Evolutionary conservation across 2,888 invertebrate species (phyloP).

Genomic region (Lissocephala sabroskyi): DNA sequence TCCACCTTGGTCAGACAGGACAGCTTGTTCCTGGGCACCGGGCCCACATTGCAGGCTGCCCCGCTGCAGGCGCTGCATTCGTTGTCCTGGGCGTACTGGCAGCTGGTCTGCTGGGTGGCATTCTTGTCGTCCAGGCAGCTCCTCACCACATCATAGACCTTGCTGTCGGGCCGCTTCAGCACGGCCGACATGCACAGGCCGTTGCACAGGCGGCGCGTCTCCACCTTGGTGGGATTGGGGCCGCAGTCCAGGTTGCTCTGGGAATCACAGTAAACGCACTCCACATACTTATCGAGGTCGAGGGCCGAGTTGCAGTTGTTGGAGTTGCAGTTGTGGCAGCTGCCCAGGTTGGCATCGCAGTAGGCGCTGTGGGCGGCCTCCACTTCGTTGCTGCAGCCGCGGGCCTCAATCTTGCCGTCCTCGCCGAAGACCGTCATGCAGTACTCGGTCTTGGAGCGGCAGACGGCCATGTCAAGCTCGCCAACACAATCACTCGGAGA

Average conservation of each 20-base stretch:
- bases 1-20: constrained; percentile 42
- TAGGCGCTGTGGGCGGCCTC: constrained; percentile 38
- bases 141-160: constrained; percentile 39
- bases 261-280: constrained; percentile 59
- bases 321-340: constrained; percentile 66
- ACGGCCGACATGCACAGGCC: constrained; percentile 61
- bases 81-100: constrained; percentile 22
- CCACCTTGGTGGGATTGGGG: constrained; percentile 27
- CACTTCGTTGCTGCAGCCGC: constrained; percentile 59
- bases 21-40: constrained; percentile 13
- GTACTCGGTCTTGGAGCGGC: constrained; percentile 36
- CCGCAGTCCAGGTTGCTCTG: constrained; percentile 37
- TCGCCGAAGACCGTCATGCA: constrained; percentile 62
- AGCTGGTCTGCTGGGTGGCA: constrained; percentile 39
- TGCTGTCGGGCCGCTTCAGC: constrained; percentile 16
- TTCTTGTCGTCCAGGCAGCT: constrained; percentile 67
- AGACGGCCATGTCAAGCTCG: constrained; percentile 4
- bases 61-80: constrained; percentile 47
- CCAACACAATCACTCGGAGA: constrained; percentile 29
- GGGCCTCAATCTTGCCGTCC: constrained; percentile 33
- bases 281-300: constrained; percentile 33
- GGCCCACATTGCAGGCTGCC: constrained; percentile 39
- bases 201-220: constrained; percentile 47
- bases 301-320: constrained; percentile 59
- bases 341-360: constrained; percentile 45